phyloP scores from a whole-genome alignment of 2,888 invertebrate genomes.

The Folsomia candida region DNA sequence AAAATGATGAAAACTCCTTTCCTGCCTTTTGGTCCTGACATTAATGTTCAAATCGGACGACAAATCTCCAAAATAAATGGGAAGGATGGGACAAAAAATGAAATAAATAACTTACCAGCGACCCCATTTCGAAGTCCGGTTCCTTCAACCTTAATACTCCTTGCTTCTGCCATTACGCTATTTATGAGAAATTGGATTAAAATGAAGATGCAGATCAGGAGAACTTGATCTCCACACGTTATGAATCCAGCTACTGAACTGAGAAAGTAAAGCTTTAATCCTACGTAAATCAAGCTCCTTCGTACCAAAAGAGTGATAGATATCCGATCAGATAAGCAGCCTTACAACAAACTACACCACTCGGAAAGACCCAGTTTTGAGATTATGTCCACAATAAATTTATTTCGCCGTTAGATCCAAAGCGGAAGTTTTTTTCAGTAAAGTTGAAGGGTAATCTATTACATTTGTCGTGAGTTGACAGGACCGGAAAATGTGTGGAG shows the following conservation, averaged over 20 bases:
- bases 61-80: too few species aligned
- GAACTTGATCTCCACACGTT: neutral
- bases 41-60: too few species aligned
- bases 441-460: neutral
- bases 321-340: neutral
- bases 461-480: neutral
- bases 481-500: neutral
- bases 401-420: neutral
- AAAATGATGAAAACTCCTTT: too few species aligned
- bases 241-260: neutral
- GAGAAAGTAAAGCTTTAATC: neutral
- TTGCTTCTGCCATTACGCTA: constrained; percentile 17
- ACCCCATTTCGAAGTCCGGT: constrained; percentile 28
- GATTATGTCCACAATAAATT: neutral
- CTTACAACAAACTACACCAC: neutral
- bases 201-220: neutral
- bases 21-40: too few species aligned
- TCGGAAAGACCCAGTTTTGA: neutral
- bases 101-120: constrained; percentile 23
- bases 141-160: constrained; percentile 21
- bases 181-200: neutral
- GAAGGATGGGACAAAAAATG: neutral
- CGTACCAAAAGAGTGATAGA: neutral
- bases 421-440: neutral
- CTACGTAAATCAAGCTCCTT: neutral